Evolutionary conservation across 2,113 vertebrate species (phyloP), one percentile per base, ranked within the genome.

Genomic region (Dasyprocta punctata): DNA sequence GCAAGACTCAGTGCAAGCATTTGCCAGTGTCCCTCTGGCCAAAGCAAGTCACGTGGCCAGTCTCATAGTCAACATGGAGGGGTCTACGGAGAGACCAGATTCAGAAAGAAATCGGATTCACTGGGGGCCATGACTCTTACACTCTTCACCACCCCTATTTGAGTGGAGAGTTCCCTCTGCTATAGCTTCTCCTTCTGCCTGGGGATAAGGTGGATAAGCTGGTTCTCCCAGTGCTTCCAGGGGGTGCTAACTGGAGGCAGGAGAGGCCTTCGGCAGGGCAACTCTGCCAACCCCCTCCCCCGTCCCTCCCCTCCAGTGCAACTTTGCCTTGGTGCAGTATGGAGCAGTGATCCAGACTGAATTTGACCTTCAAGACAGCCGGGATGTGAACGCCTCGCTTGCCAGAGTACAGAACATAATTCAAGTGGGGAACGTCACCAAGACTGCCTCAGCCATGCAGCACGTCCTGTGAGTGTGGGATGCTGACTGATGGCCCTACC

Each of bases 381-480:
- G 84, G 41, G 77, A 98, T 2, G 82, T 92, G 7, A 30, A 1
- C 11, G 92, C 94, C 73, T 91, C 98, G 20, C 94, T 99, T 14
- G 52, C 94, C 86, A 99, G 96, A 93, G 96, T 99, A 33, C 82
- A 97, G 73, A 91, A 91, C 33, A 98, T 99, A 88, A 14, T 52
- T 49, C 99, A 99, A 96, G 96, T 99, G 67, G 0, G 4, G 6
- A 63, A 71, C 0, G 30, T 93, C 63, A 99, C 99, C 47, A 98
- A 90, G 93, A 99, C 99, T 0, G 99, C 99, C n/a, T 99, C 99
- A 6, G 99, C 99, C 75, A 98, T 99, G 56, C 96, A 99, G 83
- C 98, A 99, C 12, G 99, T 99, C 82, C 98, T 99, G 99, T 99
- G 97, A 99, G 99, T 99, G 99, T 99, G 16, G n/a, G n/a, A 10